Evolutionary conservation across 2,797 vertebrate species (phyloP).

Genomic region (Spinus olivaceus): DNA sequence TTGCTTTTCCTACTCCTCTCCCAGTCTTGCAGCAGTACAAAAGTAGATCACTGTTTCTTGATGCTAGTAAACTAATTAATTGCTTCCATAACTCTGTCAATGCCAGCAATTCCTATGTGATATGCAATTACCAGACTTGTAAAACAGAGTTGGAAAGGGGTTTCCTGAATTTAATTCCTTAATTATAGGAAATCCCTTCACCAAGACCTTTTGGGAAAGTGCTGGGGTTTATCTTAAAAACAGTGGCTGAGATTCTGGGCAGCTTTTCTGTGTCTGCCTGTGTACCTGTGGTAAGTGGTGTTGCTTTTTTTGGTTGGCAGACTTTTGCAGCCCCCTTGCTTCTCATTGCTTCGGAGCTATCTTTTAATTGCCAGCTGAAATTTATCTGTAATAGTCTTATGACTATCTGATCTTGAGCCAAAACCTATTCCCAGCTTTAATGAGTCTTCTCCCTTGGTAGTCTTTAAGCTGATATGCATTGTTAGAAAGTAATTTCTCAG

Average conservation of each 20-base stretch:
- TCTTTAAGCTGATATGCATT: neutral
- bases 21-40: neutral
- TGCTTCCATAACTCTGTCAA: neutral
- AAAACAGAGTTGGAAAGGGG: neutral
- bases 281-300: neutral
- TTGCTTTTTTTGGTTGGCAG: neutral
- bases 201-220: neutral
- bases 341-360: neutral
- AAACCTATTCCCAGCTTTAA: neutral
- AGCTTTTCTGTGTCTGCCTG: neutral
- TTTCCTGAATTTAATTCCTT: neutral
- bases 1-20: neutral
- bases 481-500: neutral
- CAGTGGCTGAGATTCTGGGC: neutral
- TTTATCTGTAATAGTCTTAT: neutral
- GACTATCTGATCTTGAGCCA: neutral
- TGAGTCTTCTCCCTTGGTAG: neutral
- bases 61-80: neutral
- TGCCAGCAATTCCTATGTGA: neutral
- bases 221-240: neutral
- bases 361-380: slow-evolving; percentile 23
- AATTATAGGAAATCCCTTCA: neutral
- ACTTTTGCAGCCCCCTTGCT: neutral
- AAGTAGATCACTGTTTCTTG: neutral
- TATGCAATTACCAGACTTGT: neutral